Evolutionary conservation across 2,888 invertebrate species (phyloP).

Genomic region (Craniophora ligustri): DNA sequence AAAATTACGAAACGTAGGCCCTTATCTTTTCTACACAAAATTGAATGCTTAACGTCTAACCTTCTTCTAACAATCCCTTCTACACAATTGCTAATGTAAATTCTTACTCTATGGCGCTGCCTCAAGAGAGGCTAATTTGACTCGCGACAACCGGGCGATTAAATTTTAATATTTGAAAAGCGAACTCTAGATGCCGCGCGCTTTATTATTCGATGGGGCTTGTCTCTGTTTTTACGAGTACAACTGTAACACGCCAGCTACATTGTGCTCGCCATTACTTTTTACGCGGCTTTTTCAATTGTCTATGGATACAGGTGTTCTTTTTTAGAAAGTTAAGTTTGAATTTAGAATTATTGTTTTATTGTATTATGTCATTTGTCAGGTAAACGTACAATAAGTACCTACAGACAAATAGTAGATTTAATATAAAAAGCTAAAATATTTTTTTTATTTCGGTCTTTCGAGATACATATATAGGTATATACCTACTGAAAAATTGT

Average conservation of each 20-base stretch:
- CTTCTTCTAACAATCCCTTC: constrained; percentile 23
- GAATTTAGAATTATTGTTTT: background rate
- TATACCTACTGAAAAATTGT: too few species aligned
- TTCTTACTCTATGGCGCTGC: constrained; percentile 69
- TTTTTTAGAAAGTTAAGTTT: constrained; percentile 23
- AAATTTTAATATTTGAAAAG: constrained; percentile 89
- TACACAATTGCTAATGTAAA: background rate
- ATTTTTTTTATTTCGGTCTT: too few species aligned
- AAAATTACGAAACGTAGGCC: too few species aligned
- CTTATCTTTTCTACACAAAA: background rate
- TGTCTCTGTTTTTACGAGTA: constrained; percentile 72
- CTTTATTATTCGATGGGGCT: constrained; percentile 68
- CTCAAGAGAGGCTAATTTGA: constrained; percentile 87
- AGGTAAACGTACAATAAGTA: background rate
- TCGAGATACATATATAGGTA: too few species aligned
- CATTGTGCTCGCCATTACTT: constrained; percentile 46
- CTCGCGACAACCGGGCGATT: constrained; percentile 89
- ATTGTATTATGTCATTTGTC: background rate
- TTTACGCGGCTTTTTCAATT: constrained; percentile 45
- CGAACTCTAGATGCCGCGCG: constrained; percentile 72
- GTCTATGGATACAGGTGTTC: constrained; percentile 40
- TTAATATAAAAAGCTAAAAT: too few species aligned
- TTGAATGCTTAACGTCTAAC: background rate
- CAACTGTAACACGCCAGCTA: constrained; percentile 63
- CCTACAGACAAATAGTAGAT: too few species aligned